phyloP scores from a whole-genome alignment of 2,888 invertebrate species.

The Euproctis similis region DNA sequence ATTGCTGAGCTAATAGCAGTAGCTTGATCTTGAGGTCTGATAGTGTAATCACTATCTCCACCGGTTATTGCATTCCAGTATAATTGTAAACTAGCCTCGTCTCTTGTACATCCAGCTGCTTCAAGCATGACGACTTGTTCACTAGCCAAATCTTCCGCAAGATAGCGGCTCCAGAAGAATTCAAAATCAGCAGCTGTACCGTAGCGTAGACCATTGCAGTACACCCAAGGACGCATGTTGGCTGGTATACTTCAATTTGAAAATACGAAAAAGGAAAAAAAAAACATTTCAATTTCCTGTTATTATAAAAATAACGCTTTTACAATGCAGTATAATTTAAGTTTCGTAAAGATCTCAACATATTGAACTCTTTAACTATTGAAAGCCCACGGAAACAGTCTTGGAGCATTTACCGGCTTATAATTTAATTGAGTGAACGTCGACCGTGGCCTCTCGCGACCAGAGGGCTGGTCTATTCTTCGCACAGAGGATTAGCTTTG shows the following conservation, averaged over 20 bases:
- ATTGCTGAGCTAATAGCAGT: constrained; percentile 67
- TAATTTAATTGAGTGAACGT: no score
- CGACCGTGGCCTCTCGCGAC: no score
- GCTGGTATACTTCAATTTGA: constrained; percentile 46
- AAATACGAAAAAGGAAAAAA: not conserved
- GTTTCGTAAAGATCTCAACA: no score
- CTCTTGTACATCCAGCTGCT: constrained; percentile 81
- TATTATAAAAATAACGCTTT: no score
- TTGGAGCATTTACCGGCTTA: no score
- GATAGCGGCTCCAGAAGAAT: constrained; percentile 78
- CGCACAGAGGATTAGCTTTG: no score
- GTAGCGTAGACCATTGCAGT: constrained; percentile 82
- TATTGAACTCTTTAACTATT: no score
- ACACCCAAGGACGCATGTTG: constrained; percentile 80
- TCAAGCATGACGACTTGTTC: constrained; percentile 80
- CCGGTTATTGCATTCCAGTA: constrained; percentile 44
- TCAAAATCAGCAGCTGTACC: constrained; percentile 79
- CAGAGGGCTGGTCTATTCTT: no score
- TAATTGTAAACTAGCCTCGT: constrained; percentile 43
- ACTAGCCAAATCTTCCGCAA: constrained; percentile 75
- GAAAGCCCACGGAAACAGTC: no score
- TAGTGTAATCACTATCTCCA: constrained; percentile 21
- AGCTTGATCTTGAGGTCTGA: constrained; percentile 60
- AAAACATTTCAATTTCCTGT: no score
- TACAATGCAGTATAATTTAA: no score